Conservation (phyloP, 2,113 vertebrate genomes). For the Mugil cephalus region DNA sequence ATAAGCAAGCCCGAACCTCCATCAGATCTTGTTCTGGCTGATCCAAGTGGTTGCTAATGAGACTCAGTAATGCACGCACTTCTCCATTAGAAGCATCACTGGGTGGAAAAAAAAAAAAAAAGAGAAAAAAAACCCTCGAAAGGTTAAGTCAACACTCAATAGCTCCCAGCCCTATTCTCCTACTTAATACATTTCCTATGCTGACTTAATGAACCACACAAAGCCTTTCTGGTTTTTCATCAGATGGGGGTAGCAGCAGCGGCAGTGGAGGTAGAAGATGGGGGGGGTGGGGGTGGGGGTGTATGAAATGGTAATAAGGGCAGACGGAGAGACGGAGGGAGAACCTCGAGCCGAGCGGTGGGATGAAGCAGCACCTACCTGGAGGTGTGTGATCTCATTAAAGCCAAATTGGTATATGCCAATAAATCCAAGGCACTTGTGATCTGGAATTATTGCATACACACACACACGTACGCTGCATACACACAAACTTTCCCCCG, state of each 20-base stretch:
- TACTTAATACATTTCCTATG: slow-evolving; percentile 99
- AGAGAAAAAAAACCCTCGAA: slow-evolving; percentile 86
- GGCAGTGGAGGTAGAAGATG: slow-evolving; percentile 76
- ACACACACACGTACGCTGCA: slow-evolving; percentile 16
- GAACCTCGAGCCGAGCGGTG: slow-evolving; percentile 58
- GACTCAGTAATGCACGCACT: slow-evolving; percentile 59
- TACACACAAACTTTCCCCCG: slow-evolving; percentile 67
- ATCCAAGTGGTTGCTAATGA: slow-evolving; percentile 63
- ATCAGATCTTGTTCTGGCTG: slow-evolving; percentile 51
- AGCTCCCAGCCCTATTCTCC: slow-evolving; percentile 93
- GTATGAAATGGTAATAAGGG: slow-evolving; percentile 98
- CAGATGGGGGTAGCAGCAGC: slow-evolving; percentile 85
- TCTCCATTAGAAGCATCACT: slow-evolving; percentile 69
- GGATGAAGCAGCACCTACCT: slow-evolving; percentile 85
- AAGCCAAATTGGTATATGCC: slow-evolving; percentile 95
- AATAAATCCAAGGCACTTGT: slow-evolving; percentile 90
- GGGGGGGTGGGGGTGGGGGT: slow-evolving; percentile 19
- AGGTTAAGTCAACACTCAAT: slow-evolving; percentile 99
- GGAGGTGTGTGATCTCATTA: slow-evolving; percentile 99
- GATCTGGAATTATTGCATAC: slow-evolving; percentile 90
- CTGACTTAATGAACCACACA: slow-evolving; percentile 99
- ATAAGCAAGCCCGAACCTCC: slow-evolving; percentile 42
- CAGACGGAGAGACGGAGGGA: slow-evolving; percentile 80
- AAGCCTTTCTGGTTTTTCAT: slow-evolving; percentile 97
- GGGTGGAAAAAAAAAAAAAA: slow-evolving; percentile 62